These are phyloP conservation scores for Drosophila rhopaloa DNA, from an alignment of 1,140 invertebrate species.

Conservation along the genomic window DNA sequence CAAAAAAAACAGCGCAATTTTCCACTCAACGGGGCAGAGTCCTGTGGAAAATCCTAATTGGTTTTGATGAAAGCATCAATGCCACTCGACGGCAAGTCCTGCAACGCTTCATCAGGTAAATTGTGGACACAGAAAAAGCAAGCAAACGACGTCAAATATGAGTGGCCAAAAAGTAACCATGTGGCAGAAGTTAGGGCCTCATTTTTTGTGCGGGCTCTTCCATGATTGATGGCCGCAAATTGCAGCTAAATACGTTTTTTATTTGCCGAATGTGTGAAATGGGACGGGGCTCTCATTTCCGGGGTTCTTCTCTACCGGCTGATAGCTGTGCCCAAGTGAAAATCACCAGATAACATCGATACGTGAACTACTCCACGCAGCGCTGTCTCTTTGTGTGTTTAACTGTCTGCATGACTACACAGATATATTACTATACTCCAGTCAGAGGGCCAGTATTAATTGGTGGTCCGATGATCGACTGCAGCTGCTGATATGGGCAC, in stretches of 20 bases:
- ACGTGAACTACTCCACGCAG: slow-evolving; percentile 41
- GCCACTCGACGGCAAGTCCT: slow-evolving; percentile 37
- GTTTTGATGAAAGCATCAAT: slow-evolving; percentile 81
- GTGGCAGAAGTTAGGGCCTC: slow-evolving; percentile 66
- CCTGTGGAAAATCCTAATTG: slow-evolving; percentile 81
- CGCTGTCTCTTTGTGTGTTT: slow-evolving; percentile 24
- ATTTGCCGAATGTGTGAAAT: slow-evolving; percentile 65
- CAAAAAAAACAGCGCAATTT: slow-evolving; percentile 67
- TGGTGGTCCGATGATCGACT: slow-evolving; percentile 19
- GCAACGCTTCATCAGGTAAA: slow-evolving; percentile 79
- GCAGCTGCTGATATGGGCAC: slow-evolving; percentile 20
- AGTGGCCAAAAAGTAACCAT: slow-evolving; percentile 70
- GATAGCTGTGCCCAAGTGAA: slow-evolving; percentile 30
- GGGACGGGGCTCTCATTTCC: slow-evolving; percentile 41
- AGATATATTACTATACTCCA: slow-evolving; percentile 1
- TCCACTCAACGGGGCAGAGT: slow-evolving; percentile 68
- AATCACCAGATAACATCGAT: slow-evolving; percentile 50
- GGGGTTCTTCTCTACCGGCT: slow-evolving; percentile 32
- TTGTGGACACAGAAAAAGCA: slow-evolving; percentile 36
- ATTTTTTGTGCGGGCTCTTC: slow-evolving; percentile 32
- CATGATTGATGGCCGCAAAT: slow-evolving; percentile 79
- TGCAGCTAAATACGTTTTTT: slow-evolving; percentile 82
- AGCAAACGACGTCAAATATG: slow-evolving; percentile 44
- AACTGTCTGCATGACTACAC: slow-evolving; percentile 13
- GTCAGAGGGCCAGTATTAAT: slow-evolving; percentile 21